phyloP scores from a whole-genome alignment of 2,888 invertebrate genomes.

The Ectobius pallidus region DNA sequence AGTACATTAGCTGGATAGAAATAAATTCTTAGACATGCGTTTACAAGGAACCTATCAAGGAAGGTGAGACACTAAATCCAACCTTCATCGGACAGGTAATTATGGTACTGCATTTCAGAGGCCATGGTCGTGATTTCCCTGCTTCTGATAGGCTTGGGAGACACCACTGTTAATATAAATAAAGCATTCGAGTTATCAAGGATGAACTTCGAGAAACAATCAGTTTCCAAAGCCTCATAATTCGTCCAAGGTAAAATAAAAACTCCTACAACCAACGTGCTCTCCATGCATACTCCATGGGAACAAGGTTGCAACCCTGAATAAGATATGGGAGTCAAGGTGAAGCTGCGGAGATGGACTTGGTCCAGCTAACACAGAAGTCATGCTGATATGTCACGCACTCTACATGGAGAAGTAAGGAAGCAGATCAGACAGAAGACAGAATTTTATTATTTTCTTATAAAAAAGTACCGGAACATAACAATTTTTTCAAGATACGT shows the following conservation, averaged over 20 bases:
- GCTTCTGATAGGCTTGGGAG: background rate
- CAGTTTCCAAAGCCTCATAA: background rate
- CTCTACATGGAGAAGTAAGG: too few relatives aligned
- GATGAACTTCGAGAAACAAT: conserved; percentile 21
- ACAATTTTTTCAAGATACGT: too few relatives aligned
- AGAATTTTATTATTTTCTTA: too few relatives aligned
- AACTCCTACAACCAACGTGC: background rate
- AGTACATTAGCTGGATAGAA: too few relatives aligned
- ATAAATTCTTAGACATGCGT: too few relatives aligned
- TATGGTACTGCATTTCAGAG: background rate
- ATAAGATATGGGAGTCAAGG: conserved; percentile 10
- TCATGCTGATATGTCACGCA: too few relatives aligned
- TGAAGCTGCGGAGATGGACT: too few relatives aligned
- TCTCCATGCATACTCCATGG: too few relatives aligned
- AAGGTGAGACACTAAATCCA: background rate
- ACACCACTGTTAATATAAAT: background rate
- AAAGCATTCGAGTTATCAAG: conserved; percentile 7
- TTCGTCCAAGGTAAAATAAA: conserved; percentile 12
- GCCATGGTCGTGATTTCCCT: background rate
- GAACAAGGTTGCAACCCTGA: background rate
- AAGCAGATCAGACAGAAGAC: too few relatives aligned
- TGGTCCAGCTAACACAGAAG: too few relatives aligned
- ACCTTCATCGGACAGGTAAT: background rate
- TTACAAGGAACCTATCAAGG: too few relatives aligned
- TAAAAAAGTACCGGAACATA: too few relatives aligned